phyloP scores from a whole-genome alignment of 2,797 vertebrate species.

The Myiotriccus ornatus region DNA sequence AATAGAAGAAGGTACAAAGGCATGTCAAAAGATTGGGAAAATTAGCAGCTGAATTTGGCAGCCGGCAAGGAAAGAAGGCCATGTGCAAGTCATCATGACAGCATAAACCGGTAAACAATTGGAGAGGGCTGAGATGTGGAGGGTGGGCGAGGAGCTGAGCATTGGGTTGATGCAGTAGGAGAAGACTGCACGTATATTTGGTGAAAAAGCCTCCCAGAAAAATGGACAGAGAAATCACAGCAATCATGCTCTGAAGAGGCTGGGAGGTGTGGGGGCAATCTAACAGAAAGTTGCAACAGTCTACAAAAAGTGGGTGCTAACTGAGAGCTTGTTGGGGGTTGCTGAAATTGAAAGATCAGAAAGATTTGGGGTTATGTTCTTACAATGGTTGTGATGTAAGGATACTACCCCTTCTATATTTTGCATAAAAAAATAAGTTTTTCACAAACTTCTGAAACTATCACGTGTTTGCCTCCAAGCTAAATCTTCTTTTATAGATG shows the following conservation, averaged over 20 bases:
- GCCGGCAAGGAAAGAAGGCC: neutral
- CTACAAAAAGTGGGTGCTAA: neutral
- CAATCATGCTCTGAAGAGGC: neutral
- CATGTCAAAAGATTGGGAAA: slow-evolving; percentile 5
- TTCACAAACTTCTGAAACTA: neutral
- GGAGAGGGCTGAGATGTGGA: neutral
- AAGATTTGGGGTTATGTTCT: neutral
- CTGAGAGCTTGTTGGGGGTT: rapidly evolving
- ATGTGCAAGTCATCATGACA: neutral
- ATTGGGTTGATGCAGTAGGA: neutral
- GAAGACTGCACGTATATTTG: neutral
- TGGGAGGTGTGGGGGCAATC: neutral
- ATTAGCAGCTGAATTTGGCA: slow-evolving; percentile 12
- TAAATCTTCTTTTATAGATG: neutral
- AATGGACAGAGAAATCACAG: neutral
- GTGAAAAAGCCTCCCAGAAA: neutral
- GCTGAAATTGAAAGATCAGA: neutral
- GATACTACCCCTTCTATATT: neutral
- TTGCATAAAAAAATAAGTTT: neutral
- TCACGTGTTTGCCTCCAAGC: neutral
- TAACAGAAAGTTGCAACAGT: neutral
- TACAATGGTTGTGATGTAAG: neutral
- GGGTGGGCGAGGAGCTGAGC: neutral
- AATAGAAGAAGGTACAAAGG: slow-evolving; percentile 6
- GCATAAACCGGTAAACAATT: neutral